Conservation (phyloP, 2,888 invertebrate species). For the Dryocosmus kuriphilus region DNA sequence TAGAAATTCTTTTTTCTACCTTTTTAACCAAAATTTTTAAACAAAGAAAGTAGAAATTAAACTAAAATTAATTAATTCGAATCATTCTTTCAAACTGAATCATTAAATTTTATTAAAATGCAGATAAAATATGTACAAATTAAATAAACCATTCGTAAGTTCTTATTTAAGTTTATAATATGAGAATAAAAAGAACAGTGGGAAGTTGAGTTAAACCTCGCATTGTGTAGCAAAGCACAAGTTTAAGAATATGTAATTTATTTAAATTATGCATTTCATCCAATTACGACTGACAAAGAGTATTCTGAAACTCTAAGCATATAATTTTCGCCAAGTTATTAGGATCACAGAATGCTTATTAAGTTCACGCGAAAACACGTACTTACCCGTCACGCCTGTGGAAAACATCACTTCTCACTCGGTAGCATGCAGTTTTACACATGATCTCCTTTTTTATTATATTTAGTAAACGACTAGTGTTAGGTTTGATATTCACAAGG, state of each 20-base stretch:
- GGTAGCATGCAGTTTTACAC: slow-evolving; percentile 29
- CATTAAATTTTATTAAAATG: neutral
- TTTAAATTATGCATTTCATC: slow-evolving; percentile 22
- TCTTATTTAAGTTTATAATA: neutral
- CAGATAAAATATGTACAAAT: neutral
- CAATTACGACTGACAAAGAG: slow-evolving; percentile 24
- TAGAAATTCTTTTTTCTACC: neutral
- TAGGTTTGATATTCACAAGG: neutral
- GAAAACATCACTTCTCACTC: slow-evolving; percentile 33
- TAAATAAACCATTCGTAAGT: neutral
- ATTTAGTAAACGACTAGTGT: slow-evolving; percentile 4
- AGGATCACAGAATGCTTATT: slow-evolving; percentile 33
- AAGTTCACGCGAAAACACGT: slow-evolving; percentile 34
- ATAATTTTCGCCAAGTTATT: slow-evolving; percentile 37
- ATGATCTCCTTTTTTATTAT: slow-evolving; percentile 2
- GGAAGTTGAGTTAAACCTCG: neutral
- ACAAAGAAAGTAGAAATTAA: neutral
- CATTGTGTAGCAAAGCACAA: neutral
- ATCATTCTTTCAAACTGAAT: too few species aligned
- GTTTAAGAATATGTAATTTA: slow-evolving; percentile 31
- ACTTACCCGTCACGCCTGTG: slow-evolving; percentile 23
- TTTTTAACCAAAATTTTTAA: neutral
- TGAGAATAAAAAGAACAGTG: neutral
- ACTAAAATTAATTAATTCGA: too few species aligned
- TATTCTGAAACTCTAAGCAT: slow-evolving; percentile 5